Evolutionary conservation across 2,888 invertebrate genomes (phyloP), one percentile per base, ranked within the genome.

Genomic region (Lycia hirtaria): DNA sequence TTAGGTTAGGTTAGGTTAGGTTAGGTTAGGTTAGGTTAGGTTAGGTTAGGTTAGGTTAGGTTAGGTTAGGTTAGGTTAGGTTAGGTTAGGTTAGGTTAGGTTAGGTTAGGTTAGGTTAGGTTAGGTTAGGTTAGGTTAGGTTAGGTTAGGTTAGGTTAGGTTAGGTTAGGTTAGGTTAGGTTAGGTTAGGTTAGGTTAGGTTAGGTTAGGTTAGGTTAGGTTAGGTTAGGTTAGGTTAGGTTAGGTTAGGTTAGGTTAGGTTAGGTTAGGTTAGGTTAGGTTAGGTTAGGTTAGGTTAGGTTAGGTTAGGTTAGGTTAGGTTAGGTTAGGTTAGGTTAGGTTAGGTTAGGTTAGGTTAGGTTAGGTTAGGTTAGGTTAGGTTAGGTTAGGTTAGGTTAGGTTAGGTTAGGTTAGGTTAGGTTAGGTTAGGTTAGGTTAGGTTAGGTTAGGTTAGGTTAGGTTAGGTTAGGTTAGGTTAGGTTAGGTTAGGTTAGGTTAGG

Each of bases 21-120:
- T 52, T 48, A 53, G 56, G 52, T 47, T 52, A 43, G 65, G 65
- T 65, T 65, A 65, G 65, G 65, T 65, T 65, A 65, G 65, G 65
- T 65, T 65, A 65, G 65, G 65, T 65, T 65, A 65, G 65, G 65
- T 65, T 65, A 65, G 65, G 65, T 65, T 65, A 65, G 62, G 65
- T 65, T 65, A 65, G 65, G 32, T 33, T 33, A 62, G 62, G 59
- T 59, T 59, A 59, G 59, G 59, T 59, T 58, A 62, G 57, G 60
- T 58, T 58, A 62, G 55, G 57, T 55, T 58, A 62, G 60, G 60
- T 60, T 60, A 63, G 61, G 58, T 61, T 58, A 62, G 55, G 58
- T 58, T 55, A 62, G 32, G 32, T 33, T 33, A 33, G 32, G 32
- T 33, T 33, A 33, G 32, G 48, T 48, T 58, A 47, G 48, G 50